Percentiles rank a stretch among this genome's conserved stretches.
phyloP scores from a whole-genome alignment of 1,140 invertebrate species.

The Cotesia chilonis region DNA sequence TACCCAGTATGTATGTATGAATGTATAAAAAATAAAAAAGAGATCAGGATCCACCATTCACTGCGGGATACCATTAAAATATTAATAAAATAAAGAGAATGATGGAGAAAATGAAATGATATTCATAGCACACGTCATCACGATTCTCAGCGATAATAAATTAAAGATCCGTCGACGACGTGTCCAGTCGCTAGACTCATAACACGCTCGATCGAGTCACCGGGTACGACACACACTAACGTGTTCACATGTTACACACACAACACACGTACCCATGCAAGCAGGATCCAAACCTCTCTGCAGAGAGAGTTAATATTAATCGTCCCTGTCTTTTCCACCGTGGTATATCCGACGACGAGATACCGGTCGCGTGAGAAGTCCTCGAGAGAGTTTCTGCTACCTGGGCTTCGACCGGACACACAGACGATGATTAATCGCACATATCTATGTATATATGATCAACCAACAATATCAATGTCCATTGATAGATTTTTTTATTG shows the following conservation, averaged over 20 bases:
- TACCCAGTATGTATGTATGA: too few relatives aligned
- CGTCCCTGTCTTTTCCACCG: conserved; percentile 17
- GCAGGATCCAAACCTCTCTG: background rate
- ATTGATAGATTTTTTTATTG: conserved; percentile 18
- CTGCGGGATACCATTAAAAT: background rate
- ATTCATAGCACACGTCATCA: conserved; percentile 23
- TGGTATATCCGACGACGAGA: conserved; percentile 22
- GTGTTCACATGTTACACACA: too few relatives aligned
- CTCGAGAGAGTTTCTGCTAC: conserved; percentile 10
- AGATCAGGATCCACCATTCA: too few relatives aligned
- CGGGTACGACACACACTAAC: background rate
- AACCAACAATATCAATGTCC: conserved; percentile 32
- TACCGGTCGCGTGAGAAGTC: conserved; percentile 36
- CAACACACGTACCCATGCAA: background rate
- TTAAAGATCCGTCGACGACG: conserved; percentile 17
- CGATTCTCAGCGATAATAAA: conserved; percentile 19
- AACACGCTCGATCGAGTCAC: conserved; percentile 6
- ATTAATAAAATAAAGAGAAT: background rate
- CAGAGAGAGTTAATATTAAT: conserved; percentile 39
- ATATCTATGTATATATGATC: conserved; percentile 42
- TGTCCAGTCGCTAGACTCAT: conserved; percentile 11
- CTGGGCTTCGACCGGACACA: conserved; percentile 4
- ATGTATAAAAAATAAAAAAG: too few relatives aligned
- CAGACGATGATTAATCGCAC: conserved; percentile 48
- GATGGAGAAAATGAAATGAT: conserved; percentile 8